Conservation (phyloP, 2,797 vertebrate species). For the Coranthus polyacanthus region DNA sequence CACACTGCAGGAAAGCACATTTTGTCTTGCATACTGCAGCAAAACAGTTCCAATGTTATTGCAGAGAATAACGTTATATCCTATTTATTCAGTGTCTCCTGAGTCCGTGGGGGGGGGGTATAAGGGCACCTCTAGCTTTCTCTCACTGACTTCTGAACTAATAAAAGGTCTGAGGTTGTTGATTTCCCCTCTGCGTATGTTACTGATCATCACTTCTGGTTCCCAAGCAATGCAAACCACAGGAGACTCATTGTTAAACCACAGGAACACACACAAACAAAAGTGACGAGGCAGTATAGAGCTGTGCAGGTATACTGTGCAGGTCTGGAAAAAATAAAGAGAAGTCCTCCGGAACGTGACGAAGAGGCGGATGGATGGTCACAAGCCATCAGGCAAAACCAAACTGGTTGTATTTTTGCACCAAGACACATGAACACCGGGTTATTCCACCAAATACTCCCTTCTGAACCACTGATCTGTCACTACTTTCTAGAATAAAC, state of each 20-base stretch:
- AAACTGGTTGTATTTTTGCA: too few relatives aligned
- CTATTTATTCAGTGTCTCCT: conserved; percentile 19
- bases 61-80: background rate
- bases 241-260: conserved; percentile 44
- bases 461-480: too few relatives aligned
- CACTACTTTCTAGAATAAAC: too few relatives aligned
- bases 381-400: too few relatives aligned
- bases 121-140: conserved; percentile 12
- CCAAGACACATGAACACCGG: too few relatives aligned
- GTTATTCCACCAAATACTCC: too few relatives aligned
- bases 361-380: too few relatives aligned
- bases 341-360: too few relatives aligned
- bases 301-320: too few relatives aligned
- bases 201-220: conserved; percentile 20
- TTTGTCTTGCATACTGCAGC: conserved; percentile 28
- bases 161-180: conserved; percentile 23
- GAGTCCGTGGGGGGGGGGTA: conserved; percentile 16
- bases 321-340: too few relatives aligned
- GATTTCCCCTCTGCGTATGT: conserved; percentile 11
- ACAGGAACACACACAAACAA: conserved; percentile 28
- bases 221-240: conserved; percentile 27
- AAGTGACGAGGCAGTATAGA: conserved; percentile 6
- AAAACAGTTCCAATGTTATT: background rate
- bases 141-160: conserved; percentile 19
- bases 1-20: background rate